Conservation (phyloP, 2,888 invertebrate species). For the Chironomus tentans region DNA sequence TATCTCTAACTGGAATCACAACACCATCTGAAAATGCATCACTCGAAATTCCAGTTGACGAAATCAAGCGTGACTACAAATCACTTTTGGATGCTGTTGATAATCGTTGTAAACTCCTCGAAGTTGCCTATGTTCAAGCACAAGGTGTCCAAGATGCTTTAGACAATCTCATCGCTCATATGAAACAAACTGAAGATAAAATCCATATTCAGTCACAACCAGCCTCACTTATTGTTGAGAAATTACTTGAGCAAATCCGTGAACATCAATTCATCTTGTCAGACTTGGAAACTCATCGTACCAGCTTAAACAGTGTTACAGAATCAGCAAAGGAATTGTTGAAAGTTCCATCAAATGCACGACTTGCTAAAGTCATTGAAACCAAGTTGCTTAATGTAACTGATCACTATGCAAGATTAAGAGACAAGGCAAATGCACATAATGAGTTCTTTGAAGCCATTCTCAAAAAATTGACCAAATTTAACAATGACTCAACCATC, state of each 20-base stretch:
- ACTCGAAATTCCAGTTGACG: constrained; percentile 70
- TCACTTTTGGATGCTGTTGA: constrained; percentile 65
- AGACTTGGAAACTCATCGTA: constrained; percentile 78
- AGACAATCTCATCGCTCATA: constrained; percentile 77
- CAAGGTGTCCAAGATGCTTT: constrained; percentile 91
- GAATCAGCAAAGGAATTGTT: constrained; percentile 73
- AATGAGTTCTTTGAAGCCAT: constrained; percentile 77
- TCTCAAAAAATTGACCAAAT: constrained; percentile 55
- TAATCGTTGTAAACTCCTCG: constrained; percentile 72
- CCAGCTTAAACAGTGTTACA: constrained; percentile 74
- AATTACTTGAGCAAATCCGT: constrained; percentile 80
- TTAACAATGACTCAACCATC: constrained; percentile 54
- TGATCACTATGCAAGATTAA: constrained; percentile 71
- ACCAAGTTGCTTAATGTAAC: constrained; percentile 81
- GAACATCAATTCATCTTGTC: constrained; percentile 74
- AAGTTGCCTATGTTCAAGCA: constrained; percentile 82
- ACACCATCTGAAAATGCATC: constrained; percentile 70
- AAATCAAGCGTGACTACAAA: constrained; percentile 68
- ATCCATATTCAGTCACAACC: constrained; percentile 72
- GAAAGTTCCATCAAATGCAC: constrained; percentile 67
- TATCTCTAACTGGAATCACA: constrained; percentile 66
- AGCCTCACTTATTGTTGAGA: constrained; percentile 78
- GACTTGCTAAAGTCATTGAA: constrained; percentile 84
- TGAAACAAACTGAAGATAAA: constrained; percentile 73
- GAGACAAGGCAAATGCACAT: constrained; percentile 68